Evolutionary conservation across 1,140 invertebrate genomes (phyloP), one percentile per base, ranked within the genome.

Genomic region (Euura saliciscinereae): DNA sequence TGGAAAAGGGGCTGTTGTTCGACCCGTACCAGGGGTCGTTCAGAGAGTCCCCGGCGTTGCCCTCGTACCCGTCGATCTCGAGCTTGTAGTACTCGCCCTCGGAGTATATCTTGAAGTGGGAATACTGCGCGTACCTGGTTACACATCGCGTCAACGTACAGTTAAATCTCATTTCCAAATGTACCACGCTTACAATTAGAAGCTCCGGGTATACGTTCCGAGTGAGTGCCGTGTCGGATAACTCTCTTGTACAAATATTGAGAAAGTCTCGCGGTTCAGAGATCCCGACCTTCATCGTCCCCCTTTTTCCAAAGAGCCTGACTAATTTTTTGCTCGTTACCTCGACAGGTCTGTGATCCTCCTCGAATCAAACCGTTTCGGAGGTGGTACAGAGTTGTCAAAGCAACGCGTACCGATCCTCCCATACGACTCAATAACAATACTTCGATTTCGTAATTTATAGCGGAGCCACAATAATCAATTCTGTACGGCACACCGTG

Each of bases 21-120:
- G 94, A 95, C 44, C 95, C 95, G 80, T 97, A 97, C 95, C 95
- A 96, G 2, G 95, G 95, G 87, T 97, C 95, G 82, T 96, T 96
- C 13, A 97, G 88, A 0, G 95, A 96, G 86, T 97, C 95, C 0
- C 95, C 95, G 3, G 96, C 96, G 78, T 94, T 96, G 28, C 96
- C 96, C 83, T 95, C 94, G 82, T 97, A 98, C 6, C 96, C 96
- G 78, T 95, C 95, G 74, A 98, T 97, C 84, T 96, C 94, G 65
- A 98, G 87, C 84, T 96, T 96, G 84, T 98, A 98, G 80, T 97
- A 96, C 82, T 97, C 95, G 45, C 91, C 91, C 89, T 97, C 95
- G 1, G 95, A 95, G 82, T 95, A 95, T 73, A 97, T 95, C 88
- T 96, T 96, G 88, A 97, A 97, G 84, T 96, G 95, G 51, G 94